Percentiles rank a stretch among this genome's conserved stretches.
These are phyloP conservation scores for Athripsodes cinereus DNA, from an alignment of 2,888 invertebrate genomes.

Conservation along the genomic window DNA sequence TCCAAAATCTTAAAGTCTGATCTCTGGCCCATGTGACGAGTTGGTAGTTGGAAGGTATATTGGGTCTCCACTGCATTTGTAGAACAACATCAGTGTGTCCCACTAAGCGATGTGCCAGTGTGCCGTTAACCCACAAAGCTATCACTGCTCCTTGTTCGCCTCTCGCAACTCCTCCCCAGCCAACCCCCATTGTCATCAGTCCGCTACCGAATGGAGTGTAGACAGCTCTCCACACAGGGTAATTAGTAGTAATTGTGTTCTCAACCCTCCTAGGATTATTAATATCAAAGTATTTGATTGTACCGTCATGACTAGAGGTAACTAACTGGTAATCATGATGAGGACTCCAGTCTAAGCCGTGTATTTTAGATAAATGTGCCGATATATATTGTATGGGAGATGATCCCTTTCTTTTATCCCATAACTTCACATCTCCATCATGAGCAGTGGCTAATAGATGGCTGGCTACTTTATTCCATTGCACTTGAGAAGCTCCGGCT, in stretches of 20 bases:
- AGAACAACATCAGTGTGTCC: slow-evolving; percentile 92
- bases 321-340: slow-evolving; percentile 77
- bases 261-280: slow-evolving; percentile 80
- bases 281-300: slow-evolving; percentile 91
- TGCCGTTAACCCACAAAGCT: slow-evolving; percentile 49
- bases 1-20: slow-evolving; percentile 86
- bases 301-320: slow-evolving; percentile 92
- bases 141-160: slow-evolving; percentile 69
- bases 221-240: slow-evolving; percentile 89
- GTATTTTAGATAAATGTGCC: slow-evolving; percentile 83
- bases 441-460: slow-evolving; percentile 89
- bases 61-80: slow-evolving; percentile 90
- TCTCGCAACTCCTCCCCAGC: slow-evolving; percentile 69
- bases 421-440: slow-evolving; percentile 91
- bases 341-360: slow-evolving; percentile 93
- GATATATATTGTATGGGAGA: slow-evolving; percentile 89
- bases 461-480: slow-evolving; percentile 83
- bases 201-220: slow-evolving; percentile 93
- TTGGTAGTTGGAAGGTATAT: slow-evolving; percentile 67
- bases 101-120: slow-evolving; percentile 85
- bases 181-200: slow-evolving; percentile 85
- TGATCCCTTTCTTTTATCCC: slow-evolving; percentile 87
- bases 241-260: slow-evolving; percentile 75
- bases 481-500: slow-evolving; percentile 90
- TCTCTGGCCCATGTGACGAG: slow-evolving; percentile 94